A percentile compares a stretch with the other conserved stretches of the same genome.
Conservation (phyloP, 2,797 vertebrate species). For the Pseudochromis fuscus region DNA sequence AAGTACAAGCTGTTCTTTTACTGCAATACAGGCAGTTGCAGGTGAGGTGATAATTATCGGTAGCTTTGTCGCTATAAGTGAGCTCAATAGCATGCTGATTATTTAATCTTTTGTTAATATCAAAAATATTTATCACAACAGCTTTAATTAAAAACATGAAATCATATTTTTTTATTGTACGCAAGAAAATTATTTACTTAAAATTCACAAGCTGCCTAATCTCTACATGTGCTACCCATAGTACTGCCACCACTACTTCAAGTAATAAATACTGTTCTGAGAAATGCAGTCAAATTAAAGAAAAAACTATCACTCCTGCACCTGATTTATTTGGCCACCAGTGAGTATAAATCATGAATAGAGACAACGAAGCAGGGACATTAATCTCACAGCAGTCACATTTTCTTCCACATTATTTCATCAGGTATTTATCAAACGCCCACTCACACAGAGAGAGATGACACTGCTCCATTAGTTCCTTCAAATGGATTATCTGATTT, state of each 20-base stretch:
- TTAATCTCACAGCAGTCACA: constrained; percentile 48
- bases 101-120: not conserved
- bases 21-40: not conserved
- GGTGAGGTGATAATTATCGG: not conserved
- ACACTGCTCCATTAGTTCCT: constrained; percentile 10
- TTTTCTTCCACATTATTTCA: constrained; percentile 29
- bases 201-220: not conserved
- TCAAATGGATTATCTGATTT: constrained; percentile 20
- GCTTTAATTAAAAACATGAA: not conserved
- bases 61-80: no score
- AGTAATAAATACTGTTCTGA: constrained; percentile 3
- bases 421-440: constrained; percentile 47
- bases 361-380: constrained; percentile 34
- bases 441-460: constrained; percentile 18
- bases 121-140: not conserved
- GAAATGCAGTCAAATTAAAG: constrained; percentile 31
- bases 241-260: not conserved
- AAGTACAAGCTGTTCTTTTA: not conserved
- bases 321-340: constrained; percentile 40
- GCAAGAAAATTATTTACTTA: not conserved
- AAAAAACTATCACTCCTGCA: constrained; percentile 29
- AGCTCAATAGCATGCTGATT: no score
- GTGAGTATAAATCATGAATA: constrained; percentile 30
- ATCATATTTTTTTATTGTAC: not conserved
- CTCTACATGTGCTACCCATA: not conserved